phyloP scores from a whole-genome alignment of 1,140 invertebrate genomes.

The Yoshiicerus persimilis region DNA sequence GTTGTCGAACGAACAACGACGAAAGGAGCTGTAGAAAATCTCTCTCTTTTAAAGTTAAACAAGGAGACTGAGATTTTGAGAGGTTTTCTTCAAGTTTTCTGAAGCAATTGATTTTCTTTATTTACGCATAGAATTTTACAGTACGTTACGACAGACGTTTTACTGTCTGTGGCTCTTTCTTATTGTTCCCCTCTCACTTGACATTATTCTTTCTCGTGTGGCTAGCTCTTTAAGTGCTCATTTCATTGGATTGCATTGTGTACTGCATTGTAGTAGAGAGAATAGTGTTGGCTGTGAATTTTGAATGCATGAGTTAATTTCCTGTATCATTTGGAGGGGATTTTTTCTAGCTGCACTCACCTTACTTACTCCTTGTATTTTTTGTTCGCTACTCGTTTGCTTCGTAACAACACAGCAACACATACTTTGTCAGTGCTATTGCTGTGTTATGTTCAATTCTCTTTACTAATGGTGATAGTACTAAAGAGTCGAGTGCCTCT shows the following conservation, averaged over 20 bases:
- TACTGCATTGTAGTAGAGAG: not conserved
- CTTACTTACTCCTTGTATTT: not conserved
- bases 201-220: slow-evolving; percentile 18
- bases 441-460: not conserved
- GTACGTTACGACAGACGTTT: not conserved
- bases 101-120: not conserved
- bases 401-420: not conserved
- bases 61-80: not conserved
- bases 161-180: slow-evolving; percentile 5
- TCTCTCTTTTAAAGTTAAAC: too few relatives aligned
- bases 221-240: slow-evolving; percentile 7
- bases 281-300: slow-evolving; percentile 8
- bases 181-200: not conserved
- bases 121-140: not conserved
- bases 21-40: not conserved
- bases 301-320: slow-evolving; percentile 17
- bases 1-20: not conserved
- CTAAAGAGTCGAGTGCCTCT: not conserved
- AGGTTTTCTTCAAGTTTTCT: not conserved
- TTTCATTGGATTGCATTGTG: not conserved
- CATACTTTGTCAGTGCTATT: not conserved
- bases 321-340: slow-evolving; percentile 21
- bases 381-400: not conserved
- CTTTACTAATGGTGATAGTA: not conserved
- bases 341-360: slow-evolving; percentile 9